A percentile compares a stretch with the other conserved stretches of the same genome.
phyloP scores from a whole-genome alignment of 2,888 invertebrate species.

The Folsomia candida region DNA sequence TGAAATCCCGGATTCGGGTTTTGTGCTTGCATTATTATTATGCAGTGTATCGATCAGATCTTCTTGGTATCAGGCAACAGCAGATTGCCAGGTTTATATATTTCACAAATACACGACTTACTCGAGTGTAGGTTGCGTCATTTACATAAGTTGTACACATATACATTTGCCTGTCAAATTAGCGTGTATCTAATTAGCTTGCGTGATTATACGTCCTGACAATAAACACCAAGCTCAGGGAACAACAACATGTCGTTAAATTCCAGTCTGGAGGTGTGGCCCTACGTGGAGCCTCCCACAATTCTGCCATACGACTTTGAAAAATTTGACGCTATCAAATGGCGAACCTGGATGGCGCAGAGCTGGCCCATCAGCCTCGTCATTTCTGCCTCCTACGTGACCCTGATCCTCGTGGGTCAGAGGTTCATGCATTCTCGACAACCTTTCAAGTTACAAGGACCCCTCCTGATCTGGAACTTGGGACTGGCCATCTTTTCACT shows the following conservation, averaged over 20 bases:
- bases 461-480: slow-evolving; percentile 28
- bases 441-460: slow-evolving; percentile 24
- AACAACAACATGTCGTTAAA: neutral
- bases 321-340: slow-evolving; percentile 20
- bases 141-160: no score
- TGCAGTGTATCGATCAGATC: no score
- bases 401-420: slow-evolving; percentile 26
- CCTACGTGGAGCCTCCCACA: slow-evolving; percentile 29
- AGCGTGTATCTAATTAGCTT: no score
- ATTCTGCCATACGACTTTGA: slow-evolving; percentile 28
- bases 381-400: slow-evolving; percentile 20
- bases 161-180: no score
- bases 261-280: slow-evolving; percentile 25
- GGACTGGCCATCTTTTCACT: slow-evolving; percentile 25
- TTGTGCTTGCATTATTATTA: no score
- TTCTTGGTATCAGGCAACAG: no score
- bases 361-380: slow-evolving; percentile 23
- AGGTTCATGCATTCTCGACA: slow-evolving; percentile 28
- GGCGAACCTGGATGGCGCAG: slow-evolving; percentile 30
- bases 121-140: no score
- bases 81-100: no score
- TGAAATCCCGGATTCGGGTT: no score
- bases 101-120: no score
- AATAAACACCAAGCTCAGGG: no score
- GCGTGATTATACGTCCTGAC: no score